Evolutionary conservation across 1,140 invertebrate species (phyloP).

Genomic region (Daktulosphaira vitifoliae): DNA sequence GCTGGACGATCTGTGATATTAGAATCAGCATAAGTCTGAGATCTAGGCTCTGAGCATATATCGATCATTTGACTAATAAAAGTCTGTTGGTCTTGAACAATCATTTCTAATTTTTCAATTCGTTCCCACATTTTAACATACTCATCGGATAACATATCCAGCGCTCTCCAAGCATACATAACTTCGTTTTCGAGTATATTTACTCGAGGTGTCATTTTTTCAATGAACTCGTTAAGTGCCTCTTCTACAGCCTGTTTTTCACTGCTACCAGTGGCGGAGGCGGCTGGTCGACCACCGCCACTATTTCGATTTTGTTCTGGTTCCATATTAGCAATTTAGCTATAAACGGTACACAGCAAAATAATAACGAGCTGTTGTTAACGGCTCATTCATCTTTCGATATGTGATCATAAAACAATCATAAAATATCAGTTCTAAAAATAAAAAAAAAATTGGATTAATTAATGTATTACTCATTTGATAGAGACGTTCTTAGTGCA

Average conservation of each 20-base stretch:
- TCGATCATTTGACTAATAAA: constrained; percentile 82
- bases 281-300: not conserved
- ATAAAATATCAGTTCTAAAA: not conserved
- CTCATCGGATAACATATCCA: constrained; percentile 82
- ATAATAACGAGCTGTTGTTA: not conserved
- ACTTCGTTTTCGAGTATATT: constrained; percentile 12
- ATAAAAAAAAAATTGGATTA: no score
- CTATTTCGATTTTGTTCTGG: constrained; percentile 6
- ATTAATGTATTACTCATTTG: not conserved
- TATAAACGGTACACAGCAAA: not conserved
- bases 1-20: constrained; percentile 47
- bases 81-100: constrained; percentile 80
- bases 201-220: not conserved
- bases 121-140: constrained; percentile 91
- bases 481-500: not conserved
- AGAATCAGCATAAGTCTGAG: constrained; percentile 45
- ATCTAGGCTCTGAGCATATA: constrained; percentile 50
- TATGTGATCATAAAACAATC: no score
- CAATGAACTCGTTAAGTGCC: constrained; percentile 9
- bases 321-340: constrained; percentile 6
- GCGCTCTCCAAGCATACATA: constrained; percentile 71
- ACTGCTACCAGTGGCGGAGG: not conserved
- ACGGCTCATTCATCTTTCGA: not conserved
- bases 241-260: constrained; percentile 1
- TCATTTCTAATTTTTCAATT: constrained; percentile 79